Evolutionary conservation across 2,113 vertebrate genomes (phyloP), one percentile per base, ranked within the genome.

Genomic region (Neomonachus schauinslandi): DNA sequence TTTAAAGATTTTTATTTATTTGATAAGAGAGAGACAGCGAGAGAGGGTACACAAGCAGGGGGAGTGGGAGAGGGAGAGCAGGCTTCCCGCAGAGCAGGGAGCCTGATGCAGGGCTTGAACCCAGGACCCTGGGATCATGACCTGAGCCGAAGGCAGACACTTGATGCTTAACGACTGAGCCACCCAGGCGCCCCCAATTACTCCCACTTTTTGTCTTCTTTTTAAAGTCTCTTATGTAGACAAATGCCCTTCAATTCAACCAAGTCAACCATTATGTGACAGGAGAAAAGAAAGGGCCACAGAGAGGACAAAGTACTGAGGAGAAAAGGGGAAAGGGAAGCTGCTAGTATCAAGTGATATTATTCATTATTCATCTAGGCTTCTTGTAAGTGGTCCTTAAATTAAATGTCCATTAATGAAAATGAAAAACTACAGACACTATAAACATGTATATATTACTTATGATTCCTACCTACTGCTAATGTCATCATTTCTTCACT

Each of bases 161-260:
- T 46, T 46, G 8, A 46, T 0, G 46, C 46, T 46, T 46, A 46
- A 8, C 46, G 46, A 46, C 46, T 46, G 46, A 46, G 46, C 46
- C 46, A 46, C 46, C 46, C 46, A 46, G 46, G 46, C 46, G 46
- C 46, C 46, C 46, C 46, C 63, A 79, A 51, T 74, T 63, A 89
- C 16, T 89, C 15, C 4, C 15, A 91, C 51, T 80, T 51, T 83
- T 31, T 94, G 33, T 92, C 81, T 81, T 81, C 42, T 92, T 80
- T 59, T n/a, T 72, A 24, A 87, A 96, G 76, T 76, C 53, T 71
- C 24, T 91, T 91, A 83, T 19, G 31, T 88, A 79, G 11, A 80
- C 18, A 28, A 94, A 55, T 16, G 55, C 13, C 79, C 84, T 96
- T 96, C 84, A 67, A 85, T 57, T 49, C 49, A 95, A 63, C 51